Evolutionary conservation across 1,140 invertebrate genomes (phyloP), one percentile per base, ranked within the genome.

Genomic region (Yoshiicerus persimilis): DNA sequence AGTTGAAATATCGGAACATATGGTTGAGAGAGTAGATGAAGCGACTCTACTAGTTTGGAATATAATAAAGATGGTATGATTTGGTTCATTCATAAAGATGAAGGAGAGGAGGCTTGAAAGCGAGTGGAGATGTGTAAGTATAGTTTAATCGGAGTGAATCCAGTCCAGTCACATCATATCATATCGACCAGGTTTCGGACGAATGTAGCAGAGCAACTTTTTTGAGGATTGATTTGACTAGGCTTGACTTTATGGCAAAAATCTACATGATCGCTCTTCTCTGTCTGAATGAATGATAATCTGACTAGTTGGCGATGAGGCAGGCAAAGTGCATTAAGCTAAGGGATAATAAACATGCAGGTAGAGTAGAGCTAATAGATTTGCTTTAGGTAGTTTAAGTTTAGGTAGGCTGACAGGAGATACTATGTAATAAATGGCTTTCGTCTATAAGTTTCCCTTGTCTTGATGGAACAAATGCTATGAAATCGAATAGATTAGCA

Each of bases 31-130:
- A 77, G 75, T 9, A n/a, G 38, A 38, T 34, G 32, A 80, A 38
- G 30, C 30, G 75, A 80, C 38, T n/a, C 34, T 34, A 34, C 13
- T 32, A 34, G 34, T 36, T 66, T 36, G 70, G 3, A 6, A 30
- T 10, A 20, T 13, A 2, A 4, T 47, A 16, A 4, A 16, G 27
- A 47, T 84, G n/a, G 13, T 86, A 66, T 86, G 84, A 86, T 86
- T 56, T 86, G 84, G 47, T 86, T 86, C 84, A 86, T 86, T 86
- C 84, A 86, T 86, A 86, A 86, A 86, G 66, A 86, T 86, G 66
- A 86, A 86, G 66, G 23, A 86, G 34, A 10, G 27, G 16, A 9
- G 13, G 41, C 11, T 20, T 16, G 23, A 70, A 25, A 70, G 4
- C 8, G 25, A 70, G 25, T 30, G 10, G 10, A 70, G 20, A 20